phyloP scores from a whole-genome alignment of 2,797 vertebrate species.

The Anniella stebbinsi region DNA sequence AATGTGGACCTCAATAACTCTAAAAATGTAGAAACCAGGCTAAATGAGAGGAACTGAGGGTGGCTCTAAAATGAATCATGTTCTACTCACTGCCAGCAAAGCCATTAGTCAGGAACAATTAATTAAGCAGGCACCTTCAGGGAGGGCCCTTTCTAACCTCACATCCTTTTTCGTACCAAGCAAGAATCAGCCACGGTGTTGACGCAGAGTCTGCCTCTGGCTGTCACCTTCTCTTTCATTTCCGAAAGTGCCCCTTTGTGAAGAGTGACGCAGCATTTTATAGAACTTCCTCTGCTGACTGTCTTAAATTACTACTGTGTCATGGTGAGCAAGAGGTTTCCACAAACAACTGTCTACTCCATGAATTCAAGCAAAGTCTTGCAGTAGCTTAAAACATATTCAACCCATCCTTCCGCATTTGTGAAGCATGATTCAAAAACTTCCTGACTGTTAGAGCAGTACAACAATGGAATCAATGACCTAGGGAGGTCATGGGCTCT shows the following conservation, averaged over 20 bases:
- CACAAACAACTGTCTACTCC: neutral
- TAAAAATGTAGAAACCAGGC: neutral
- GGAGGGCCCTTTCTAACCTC: slow-evolving; percentile 62
- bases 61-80: slow-evolving; percentile 38
- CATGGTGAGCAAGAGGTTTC: slow-evolving; percentile 11
- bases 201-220: slow-evolving; percentile 14
- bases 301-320: neutral
- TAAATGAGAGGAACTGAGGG: slow-evolving; percentile 4
- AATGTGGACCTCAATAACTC: slow-evolving; percentile 24
- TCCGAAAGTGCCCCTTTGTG: slow-evolving; percentile 26
- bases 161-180: slow-evolving; percentile 37
- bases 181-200: slow-evolving; percentile 36
- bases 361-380: neutral
- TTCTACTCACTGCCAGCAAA: slow-evolving; percentile 58
- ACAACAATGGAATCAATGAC: no score
- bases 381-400: neutral
- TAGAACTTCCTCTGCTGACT: neutral
- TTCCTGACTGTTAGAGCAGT: no score
- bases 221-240: slow-evolving; percentile 41
- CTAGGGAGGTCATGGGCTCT: no score
- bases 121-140: slow-evolving; percentile 64
- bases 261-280: slow-evolving; percentile 25
- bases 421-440: no score
- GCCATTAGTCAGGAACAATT: slow-evolving; percentile 59
- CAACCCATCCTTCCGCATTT: no score